Conservation (phyloP, 2,797 vertebrate genomes). For the Apodemus agrarius region DNA sequence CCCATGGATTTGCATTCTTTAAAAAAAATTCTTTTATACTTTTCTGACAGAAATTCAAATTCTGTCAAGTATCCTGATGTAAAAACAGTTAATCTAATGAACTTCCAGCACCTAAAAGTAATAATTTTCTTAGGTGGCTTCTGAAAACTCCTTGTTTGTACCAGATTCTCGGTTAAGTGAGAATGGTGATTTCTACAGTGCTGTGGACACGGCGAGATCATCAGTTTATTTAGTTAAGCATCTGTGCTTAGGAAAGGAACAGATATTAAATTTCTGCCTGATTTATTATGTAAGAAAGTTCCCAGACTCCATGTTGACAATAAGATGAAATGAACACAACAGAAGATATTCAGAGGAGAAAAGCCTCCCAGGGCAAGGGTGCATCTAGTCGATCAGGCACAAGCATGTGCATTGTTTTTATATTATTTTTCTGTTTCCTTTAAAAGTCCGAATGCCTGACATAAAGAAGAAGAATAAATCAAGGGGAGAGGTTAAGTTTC, state of each 20-base stretch:
- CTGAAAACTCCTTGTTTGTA: neutral
- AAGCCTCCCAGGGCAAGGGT: neutral
- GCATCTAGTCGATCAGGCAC: neutral
- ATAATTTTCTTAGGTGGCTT: neutral
- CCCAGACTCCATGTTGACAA: neutral
- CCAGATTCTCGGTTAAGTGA: neutral
- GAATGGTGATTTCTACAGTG: neutral
- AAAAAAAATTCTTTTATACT: neutral
- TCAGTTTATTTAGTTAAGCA: neutral
- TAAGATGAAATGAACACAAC: neutral
- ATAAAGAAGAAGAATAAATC: slow-evolving; percentile 35
- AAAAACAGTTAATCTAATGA: neutral
- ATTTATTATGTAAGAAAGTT: neutral
- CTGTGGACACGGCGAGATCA: neutral
- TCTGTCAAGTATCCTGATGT: neutral
- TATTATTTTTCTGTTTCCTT: slow-evolving; percentile 11
- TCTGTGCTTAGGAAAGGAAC: neutral
- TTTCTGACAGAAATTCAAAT: slow-evolving; percentile 28
- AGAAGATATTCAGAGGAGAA: neutral
- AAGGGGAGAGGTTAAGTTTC: neutral
- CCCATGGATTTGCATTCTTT: neutral
- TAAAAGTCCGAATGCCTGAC: neutral
- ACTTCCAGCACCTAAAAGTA: neutral
- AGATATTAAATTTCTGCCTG: neutral
- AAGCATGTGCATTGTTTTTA: neutral